Conservation (phyloP, 2,888 invertebrate species). For the Sphaerophoria taeniata region DNA sequence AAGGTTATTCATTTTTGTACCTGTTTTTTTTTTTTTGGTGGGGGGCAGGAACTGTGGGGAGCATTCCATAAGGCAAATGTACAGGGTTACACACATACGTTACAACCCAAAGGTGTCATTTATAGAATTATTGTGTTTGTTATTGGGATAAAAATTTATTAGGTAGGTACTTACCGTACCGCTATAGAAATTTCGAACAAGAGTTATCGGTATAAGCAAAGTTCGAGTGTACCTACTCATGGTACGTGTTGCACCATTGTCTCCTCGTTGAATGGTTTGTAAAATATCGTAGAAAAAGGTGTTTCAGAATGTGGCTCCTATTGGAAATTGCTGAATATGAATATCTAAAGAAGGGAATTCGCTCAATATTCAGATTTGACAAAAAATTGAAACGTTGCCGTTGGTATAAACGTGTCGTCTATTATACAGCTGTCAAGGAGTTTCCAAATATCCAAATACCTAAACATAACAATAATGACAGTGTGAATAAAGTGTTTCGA, state of each 20-base stretch:
- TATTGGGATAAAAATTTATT: slow-evolving; percentile 3
- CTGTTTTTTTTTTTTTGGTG: background rate
- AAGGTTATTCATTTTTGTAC: background rate
- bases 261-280: background rate
- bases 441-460: no score
- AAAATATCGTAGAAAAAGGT: background rate
- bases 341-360: background rate
- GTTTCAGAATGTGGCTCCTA: background rate
- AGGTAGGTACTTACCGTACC: background rate
- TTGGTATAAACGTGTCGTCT: background rate
- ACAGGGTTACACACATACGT: background rate
- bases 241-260: no score
- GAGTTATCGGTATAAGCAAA: no score
- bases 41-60: no score
- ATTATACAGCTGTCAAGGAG: no score
- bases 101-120: background rate
- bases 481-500: no score
- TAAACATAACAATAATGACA: no score
- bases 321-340: background rate
- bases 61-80: background rate
- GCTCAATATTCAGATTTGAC: background rate
- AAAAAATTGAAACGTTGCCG: background rate
- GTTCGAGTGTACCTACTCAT: no score
- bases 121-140: slow-evolving; percentile 4
- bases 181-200: background rate